Evolutionary conservation across 2,113 vertebrate species (phyloP).

Genomic region (Heterocephalus glaber): DNA sequence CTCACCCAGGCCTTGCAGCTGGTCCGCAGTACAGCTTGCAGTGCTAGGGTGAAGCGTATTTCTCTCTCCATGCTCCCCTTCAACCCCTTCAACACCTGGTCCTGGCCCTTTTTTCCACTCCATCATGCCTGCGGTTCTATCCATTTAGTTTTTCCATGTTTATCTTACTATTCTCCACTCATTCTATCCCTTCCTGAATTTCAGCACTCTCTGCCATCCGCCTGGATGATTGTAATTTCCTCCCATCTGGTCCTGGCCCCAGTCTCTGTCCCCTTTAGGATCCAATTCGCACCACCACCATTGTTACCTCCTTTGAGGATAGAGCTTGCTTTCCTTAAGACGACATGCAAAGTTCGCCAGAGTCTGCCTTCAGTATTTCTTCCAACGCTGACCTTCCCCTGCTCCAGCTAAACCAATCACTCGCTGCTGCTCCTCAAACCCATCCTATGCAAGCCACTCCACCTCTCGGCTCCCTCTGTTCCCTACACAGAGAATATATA

Average conservation of each 20-base stretch:
- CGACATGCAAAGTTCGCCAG: not conserved
- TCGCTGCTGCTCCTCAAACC: not conserved
- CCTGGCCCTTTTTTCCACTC: not conserved
- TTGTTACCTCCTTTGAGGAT: not conserved
- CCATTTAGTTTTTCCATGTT: not conserved
- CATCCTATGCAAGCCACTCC: not conserved
- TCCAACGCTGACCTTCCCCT: not conserved
- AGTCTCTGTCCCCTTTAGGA: not conserved
- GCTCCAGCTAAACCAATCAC: not conserved
- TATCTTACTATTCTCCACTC: not conserved
- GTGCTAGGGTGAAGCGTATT: not conserved
- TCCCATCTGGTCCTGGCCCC: not conserved
- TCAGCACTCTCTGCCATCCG: not conserved
- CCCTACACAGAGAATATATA: not conserved
- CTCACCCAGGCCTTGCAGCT: not conserved
- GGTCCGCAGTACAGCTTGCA: not conserved
- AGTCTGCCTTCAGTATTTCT: not conserved
- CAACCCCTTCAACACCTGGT: not conserved
- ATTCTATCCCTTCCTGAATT: conserved; percentile 46
- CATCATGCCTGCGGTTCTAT: not conserved
- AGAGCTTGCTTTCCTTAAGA: not conserved
- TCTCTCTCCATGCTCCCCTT: not conserved
- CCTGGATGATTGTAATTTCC: not conserved
- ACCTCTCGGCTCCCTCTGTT: not conserved
- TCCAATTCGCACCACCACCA: too few species aligned